phyloP scores from a whole-genome alignment of 2,888 invertebrate species.

The Odontocerum albicorne region DNA sequence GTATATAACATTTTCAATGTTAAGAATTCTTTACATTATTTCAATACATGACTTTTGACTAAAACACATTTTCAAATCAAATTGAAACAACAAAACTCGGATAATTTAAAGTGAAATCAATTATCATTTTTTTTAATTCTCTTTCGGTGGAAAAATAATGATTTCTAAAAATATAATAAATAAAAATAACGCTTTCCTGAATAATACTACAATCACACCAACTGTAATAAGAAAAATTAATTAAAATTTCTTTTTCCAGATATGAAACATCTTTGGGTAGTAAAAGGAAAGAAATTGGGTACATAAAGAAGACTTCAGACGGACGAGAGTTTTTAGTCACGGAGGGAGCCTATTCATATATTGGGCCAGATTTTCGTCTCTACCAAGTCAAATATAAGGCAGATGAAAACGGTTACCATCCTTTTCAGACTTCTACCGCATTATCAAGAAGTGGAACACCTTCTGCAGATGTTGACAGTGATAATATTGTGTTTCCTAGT shows the following conservation, averaged over 20 bases:
- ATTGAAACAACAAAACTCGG: too few species aligned
- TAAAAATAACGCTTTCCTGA: too few species aligned
- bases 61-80: too few species aligned
- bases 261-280: constrained; percentile 26
- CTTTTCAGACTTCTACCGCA: background rate
- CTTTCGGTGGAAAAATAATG: too few species aligned
- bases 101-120: too few species aligned
- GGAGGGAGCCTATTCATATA: constrained; percentile 25
- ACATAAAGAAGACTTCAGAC: constrained; percentile 5
- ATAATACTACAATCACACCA: too few species aligned
- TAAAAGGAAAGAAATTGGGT: constrained; percentile 23
- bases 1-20: too few species aligned
- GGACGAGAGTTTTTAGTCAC: constrained; percentile 18
- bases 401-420: constrained; percentile 31
- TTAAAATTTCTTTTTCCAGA: constrained; percentile 20
- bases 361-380: constrained; percentile 11
- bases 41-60: too few species aligned
- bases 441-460: background rate
- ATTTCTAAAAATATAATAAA: too few species aligned
- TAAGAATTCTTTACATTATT: too few species aligned
- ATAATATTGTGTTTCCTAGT: background rate
- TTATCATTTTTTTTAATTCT: too few species aligned
- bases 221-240: too few species aligned
- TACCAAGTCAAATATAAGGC: constrained; percentile 27
- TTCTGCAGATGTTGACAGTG: background rate